Evolutionary conservation across 2,113 vertebrate genomes (phyloP).

Genomic region (Trinectes maculatus): DNA sequence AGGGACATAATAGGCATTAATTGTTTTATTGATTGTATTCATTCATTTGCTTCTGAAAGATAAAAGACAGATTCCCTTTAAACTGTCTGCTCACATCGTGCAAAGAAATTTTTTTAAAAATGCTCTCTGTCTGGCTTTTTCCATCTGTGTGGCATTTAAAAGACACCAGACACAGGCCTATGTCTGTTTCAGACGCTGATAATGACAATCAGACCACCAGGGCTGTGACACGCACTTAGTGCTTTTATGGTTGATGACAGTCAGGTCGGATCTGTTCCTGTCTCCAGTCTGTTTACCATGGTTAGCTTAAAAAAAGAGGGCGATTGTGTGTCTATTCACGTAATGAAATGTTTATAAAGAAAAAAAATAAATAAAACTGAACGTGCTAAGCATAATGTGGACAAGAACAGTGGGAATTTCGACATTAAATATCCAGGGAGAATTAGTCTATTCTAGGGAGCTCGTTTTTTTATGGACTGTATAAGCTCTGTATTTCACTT

Average conservation of each 20-base stretch:
- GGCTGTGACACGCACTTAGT: slow-evolving; percentile 35
- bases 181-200: slow-evolving; percentile 62
- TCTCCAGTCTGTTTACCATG: neutral
- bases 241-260: slow-evolving; percentile 62
- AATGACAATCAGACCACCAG: slow-evolving; percentile 69
- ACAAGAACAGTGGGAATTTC: slow-evolving; percentile 5
- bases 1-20: slow-evolving; percentile 10
- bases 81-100: slow-evolving; percentile 15
- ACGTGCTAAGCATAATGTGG: too few relatives aligned
- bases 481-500: slow-evolving; percentile 44
- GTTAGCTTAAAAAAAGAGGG: slow-evolving; percentile 10
- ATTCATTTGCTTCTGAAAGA: slow-evolving; percentile 5
- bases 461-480: slow-evolving; percentile 11
- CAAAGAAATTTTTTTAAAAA: slow-evolving; percentile 20
- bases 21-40: slow-evolving; percentile 8
- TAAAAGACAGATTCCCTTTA: slow-evolving; percentile 14
- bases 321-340: neutral
- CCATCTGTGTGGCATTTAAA: slow-evolving; percentile 62
- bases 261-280: slow-evolving; percentile 36
- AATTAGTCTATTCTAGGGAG: slow-evolving; percentile 41
- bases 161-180: slow-evolving; percentile 53
- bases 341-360: neutral
- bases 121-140: slow-evolving; percentile 5
- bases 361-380: too few relatives aligned
- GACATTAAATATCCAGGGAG: slow-evolving; percentile 26